These are phyloP conservation scores for Phymastichus coffea DNA, from an alignment of 1,140 invertebrate species.

Conservation along the genomic window DNA sequence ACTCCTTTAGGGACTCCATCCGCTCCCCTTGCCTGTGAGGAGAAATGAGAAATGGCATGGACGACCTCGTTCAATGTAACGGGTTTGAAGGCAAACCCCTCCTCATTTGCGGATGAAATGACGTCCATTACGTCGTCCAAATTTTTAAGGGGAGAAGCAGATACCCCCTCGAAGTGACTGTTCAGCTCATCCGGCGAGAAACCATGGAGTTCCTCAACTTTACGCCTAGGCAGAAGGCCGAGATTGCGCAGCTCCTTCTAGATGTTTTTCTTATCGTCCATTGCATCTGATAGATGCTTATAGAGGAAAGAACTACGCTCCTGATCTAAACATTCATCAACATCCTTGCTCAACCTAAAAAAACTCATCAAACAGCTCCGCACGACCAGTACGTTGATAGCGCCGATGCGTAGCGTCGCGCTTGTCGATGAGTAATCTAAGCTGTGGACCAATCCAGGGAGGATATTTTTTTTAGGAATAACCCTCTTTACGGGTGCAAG, in stretches of 20 bases:
- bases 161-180: not conserved
- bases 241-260: not conserved
- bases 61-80: not conserved
- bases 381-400: not conserved
- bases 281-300: not conserved
- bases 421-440: not conserved
- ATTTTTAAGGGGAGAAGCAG: not conserved
- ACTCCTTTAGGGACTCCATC: not conserved
- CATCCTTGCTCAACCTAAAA: not conserved
- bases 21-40: not conserved
- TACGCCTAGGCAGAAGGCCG: not conserved
- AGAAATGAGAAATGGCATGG: not conserved
- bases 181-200: not conserved
- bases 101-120: not conserved
- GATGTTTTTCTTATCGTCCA: not conserved
- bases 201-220: not conserved
- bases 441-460: not conserved
- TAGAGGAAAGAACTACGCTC: not conserved
- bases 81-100: not conserved
- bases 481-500: not conserved
- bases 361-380: not conserved
- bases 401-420: not conserved
- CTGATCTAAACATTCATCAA: not conserved
- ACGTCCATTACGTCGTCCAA: not conserved
- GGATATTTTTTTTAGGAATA: not conserved